phyloP scores from a whole-genome alignment of 2,113 vertebrate genomes.

The Colaptes auratus region DNA sequence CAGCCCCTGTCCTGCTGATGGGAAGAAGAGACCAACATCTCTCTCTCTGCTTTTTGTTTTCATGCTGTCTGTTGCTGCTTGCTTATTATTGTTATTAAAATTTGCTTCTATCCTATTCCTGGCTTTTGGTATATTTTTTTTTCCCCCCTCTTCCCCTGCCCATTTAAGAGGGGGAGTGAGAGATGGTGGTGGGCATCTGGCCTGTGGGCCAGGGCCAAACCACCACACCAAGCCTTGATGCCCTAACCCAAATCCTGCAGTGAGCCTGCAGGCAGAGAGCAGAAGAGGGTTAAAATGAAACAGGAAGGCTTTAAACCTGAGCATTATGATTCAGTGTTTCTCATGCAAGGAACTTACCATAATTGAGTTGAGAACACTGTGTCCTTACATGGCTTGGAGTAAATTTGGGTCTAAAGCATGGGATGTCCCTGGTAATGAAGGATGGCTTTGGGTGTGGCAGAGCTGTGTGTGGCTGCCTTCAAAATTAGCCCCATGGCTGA shows the following conservation, averaged over 20 bases:
- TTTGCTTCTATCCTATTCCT: too few species aligned
- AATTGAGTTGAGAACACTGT: conserved; percentile 14
- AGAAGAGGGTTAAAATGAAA: background rate
- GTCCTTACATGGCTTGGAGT: background rate
- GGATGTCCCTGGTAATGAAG: background rate
- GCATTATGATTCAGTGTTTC: conserved; percentile 30
- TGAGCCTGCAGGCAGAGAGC: background rate
- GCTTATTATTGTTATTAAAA: too few species aligned
- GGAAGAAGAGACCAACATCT: too few species aligned
- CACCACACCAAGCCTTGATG: background rate
- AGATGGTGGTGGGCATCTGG: too few species aligned
- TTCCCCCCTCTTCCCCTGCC: too few species aligned
- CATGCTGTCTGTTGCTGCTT: too few species aligned
- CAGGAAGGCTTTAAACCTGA: background rate
- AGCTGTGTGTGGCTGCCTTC: conserved; percentile 12
- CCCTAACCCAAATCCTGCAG: background rate
- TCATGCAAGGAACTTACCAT: conserved; percentile 13
- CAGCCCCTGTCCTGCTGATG: too few species aligned
- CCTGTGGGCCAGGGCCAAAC: too few species aligned
- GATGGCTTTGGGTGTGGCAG: conserved; percentile 29
- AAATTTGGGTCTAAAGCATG: conserved; percentile 19
- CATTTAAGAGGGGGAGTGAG: too few species aligned
- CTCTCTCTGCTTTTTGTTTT: too few species aligned
- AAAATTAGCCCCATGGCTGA: background rate
- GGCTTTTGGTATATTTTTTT: too few species aligned